Conservation (phyloP, 2,888 invertebrate genomes). For the Drosophila vallismaia region DNA sequence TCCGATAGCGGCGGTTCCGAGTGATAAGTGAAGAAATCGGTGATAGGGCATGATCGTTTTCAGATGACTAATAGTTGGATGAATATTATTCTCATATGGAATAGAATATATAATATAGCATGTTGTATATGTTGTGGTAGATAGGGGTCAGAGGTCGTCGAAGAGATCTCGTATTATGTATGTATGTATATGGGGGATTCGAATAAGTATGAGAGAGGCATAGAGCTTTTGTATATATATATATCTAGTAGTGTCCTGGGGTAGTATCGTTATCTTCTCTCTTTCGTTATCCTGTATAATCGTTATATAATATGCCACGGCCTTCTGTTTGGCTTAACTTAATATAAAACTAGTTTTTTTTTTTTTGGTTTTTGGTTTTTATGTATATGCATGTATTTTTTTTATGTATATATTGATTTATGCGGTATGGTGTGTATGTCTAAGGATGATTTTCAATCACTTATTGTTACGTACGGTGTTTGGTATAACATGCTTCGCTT, state of each 20-base stretch:
- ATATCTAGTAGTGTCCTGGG: conserved; percentile 20
- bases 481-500: conserved; percentile 73
- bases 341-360: conserved; percentile 49
- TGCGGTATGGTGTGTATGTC: conserved; percentile 60
- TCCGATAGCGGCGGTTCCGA: conserved; percentile 8
- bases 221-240: conserved; percentile 1
- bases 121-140: conserved; percentile 5
- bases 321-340: conserved; percentile 33
- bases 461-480: conserved; percentile 83
- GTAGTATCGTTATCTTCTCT: conserved; percentile 27
- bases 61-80: conserved; percentile 22
- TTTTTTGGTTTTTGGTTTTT: conserved; percentile 5
- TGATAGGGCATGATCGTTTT: conserved; percentile 4
- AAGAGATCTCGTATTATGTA: conserved; percentile 20
- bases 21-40: conserved; percentile 23
- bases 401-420: conserved; percentile 49
- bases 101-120: neutral
- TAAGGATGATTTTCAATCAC: conserved; percentile 82
- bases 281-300: conserved; percentile 26
- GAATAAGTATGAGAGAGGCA: conserved; percentile 1
- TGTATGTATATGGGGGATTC: conserved; percentile 1
- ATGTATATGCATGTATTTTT: conserved; percentile 40
- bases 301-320: conserved; percentile 42
- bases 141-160: conserved; percentile 1
- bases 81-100: conserved; percentile 19